Conservation (phyloP, 2,113 vertebrate genomes). For the Scopus umbretta region DNA sequence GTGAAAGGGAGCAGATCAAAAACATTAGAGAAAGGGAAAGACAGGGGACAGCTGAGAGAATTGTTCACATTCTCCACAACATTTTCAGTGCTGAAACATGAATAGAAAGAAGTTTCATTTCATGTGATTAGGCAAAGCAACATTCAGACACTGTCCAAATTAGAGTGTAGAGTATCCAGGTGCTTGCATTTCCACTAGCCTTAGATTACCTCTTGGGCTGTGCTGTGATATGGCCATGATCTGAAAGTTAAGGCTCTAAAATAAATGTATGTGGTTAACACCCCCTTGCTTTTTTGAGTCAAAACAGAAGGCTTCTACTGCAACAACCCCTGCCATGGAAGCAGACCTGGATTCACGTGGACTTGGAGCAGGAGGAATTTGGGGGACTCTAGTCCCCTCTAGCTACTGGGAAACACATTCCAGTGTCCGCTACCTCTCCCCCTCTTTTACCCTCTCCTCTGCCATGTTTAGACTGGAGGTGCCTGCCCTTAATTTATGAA, state of each 20-base stretch:
- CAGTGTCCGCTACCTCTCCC: fast-evolving
- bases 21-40: neutral
- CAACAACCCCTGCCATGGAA: neutral
- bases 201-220: neutral
- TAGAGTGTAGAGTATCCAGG: neutral
- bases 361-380: neutral
- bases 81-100: neutral
- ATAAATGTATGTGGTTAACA: neutral
- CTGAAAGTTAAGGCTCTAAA: neutral
- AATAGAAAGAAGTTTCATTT: neutral
- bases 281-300: neutral
- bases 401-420: neutral
- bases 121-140: neutral
- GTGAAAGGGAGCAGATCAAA: neutral
- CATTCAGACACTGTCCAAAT: neutral
- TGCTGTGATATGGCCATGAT: fast-evolving
- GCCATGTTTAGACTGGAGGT: neutral
- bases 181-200: neutral
- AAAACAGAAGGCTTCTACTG: neutral
- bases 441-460: neutral
- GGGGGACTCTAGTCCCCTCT: fast-evolving
- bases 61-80: neutral
- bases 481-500: neutral
- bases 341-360: neutral
- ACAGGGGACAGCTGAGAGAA: neutral